These are phyloP conservation scores for Falcunculus frontatus DNA, from an alignment of 2,113 vertebrate genomes.

Conservation along the genomic window DNA sequence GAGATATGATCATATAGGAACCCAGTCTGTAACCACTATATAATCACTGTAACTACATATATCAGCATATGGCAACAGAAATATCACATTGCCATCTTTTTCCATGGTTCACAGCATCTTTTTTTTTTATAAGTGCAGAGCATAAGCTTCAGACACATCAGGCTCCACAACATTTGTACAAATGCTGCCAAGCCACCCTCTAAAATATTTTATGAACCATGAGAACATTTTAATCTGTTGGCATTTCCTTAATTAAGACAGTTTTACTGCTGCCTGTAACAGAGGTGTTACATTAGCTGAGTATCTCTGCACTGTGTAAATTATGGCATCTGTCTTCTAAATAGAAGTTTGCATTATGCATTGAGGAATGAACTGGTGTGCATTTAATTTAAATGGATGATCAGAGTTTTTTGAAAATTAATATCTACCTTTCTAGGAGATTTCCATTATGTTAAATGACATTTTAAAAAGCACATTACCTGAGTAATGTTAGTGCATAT, in stretches of 20 bases:
- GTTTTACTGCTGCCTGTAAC: background rate
- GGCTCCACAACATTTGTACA: background rate
- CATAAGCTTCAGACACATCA: background rate
- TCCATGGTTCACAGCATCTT: background rate
- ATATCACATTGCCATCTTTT: background rate
- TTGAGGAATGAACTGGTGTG: background rate
- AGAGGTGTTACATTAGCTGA: background rate
- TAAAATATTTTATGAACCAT: background rate
- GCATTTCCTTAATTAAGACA: background rate
- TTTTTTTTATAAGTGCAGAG: background rate
- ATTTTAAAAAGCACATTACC: background rate
- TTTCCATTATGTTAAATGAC: background rate
- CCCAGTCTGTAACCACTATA: background rate
- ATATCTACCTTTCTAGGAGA: background rate
- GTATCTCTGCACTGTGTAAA: background rate
- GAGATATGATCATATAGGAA: background rate
- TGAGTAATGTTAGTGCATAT: background rate
- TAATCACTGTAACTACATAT: accelerated
- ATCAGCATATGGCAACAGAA: background rate
- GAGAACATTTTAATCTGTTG: slow-evolving; percentile 1
- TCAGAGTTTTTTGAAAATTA: background rate
- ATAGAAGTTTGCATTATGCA: background rate
- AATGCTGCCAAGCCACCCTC: background rate
- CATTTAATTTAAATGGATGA: slow-evolving; percentile 13
- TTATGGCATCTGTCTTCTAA: background rate